Evolutionary conservation across 2,113 vertebrate species (phyloP).

Genomic region (Cepphus grylle): DNA sequence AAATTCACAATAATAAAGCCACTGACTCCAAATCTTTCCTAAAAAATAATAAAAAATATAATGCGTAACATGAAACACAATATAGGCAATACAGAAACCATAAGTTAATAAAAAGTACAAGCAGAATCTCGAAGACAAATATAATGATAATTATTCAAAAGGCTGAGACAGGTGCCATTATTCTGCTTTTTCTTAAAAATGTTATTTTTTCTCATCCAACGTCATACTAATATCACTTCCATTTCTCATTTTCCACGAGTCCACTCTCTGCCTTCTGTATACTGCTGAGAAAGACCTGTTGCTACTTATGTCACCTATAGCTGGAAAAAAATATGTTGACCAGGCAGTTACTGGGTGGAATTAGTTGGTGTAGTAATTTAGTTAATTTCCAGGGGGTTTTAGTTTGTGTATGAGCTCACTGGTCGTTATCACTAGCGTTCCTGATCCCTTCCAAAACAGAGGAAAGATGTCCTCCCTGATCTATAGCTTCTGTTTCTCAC

Average conservation of each 20-base stretch:
- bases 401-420: not conserved
- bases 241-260: not conserved
- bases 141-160: not conserved
- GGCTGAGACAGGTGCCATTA: not conserved
- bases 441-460: not conserved
- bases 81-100: not conserved
- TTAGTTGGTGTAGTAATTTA: not conserved
- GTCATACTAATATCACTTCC: not conserved
- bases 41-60: not conserved
- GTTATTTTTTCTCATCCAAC: not conserved
- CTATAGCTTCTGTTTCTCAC: not conserved
- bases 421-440: not conserved
- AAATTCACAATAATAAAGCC: not conserved
- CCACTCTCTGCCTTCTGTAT: not conserved
- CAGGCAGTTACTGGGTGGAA: not conserved
- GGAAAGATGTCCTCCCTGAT: not conserved
- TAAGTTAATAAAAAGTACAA: not conserved
- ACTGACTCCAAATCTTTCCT: not conserved
- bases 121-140: not conserved
- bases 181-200: not conserved
- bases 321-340: not conserved
- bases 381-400: not conserved
- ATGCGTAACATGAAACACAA: not conserved
- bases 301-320: not conserved
- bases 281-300: not conserved